A percentile compares a stretch with the other conserved stretches of the same genome.
These are phyloP conservation scores for Synanthedon formicaeformis DNA, from an alignment of 2,888 invertebrate species.

Conservation along the genomic window DNA sequence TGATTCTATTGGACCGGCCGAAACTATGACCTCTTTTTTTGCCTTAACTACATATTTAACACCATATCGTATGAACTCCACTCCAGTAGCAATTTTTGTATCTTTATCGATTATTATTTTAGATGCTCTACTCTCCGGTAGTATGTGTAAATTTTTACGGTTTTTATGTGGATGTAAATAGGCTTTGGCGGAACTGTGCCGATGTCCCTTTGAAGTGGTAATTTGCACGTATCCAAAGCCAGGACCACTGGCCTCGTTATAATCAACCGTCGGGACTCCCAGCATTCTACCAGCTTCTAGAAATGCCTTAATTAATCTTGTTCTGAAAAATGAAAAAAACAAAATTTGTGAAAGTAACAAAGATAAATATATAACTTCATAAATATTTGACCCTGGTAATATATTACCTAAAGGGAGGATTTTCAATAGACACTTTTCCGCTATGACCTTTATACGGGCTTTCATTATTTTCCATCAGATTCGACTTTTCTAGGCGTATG, in stretches of 20 bases:
- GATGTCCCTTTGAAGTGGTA: conserved; percentile 57
- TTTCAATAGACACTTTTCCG: conserved; percentile 10
- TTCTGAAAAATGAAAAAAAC: conserved; percentile 2
- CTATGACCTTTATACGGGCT: conserved; percentile 7
- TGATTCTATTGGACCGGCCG: conserved; percentile 82
- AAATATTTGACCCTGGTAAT: not conserved
- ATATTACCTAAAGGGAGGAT: conserved; percentile 33
- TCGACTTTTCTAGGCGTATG: conserved; percentile 54
- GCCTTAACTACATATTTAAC: conserved; percentile 52
- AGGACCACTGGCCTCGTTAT: conserved; percentile 60
- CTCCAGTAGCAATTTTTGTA: conserved; percentile 70
- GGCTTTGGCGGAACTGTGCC: conserved; percentile 71
- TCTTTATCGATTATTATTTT: conserved; percentile 67
- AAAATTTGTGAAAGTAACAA: not conserved
- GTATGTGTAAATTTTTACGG: conserved; percentile 71
- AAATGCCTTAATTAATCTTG: conserved; percentile 28
- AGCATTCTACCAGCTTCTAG: conserved; percentile 65
- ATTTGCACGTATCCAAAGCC: conserved; percentile 71
- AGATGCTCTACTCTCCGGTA: conserved; percentile 67
- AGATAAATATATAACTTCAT: not conserved
- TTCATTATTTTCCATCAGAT: conserved; percentile 26
- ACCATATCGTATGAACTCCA: conserved; percentile 66
- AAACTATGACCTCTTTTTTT: conserved; percentile 78
- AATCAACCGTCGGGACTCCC: conserved; percentile 71
- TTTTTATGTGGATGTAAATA: conserved; percentile 62